These are phyloP conservation scores for Drosophila incognita DNA, from an alignment of 2,888 invertebrate species.

Conservation along the genomic window DNA sequence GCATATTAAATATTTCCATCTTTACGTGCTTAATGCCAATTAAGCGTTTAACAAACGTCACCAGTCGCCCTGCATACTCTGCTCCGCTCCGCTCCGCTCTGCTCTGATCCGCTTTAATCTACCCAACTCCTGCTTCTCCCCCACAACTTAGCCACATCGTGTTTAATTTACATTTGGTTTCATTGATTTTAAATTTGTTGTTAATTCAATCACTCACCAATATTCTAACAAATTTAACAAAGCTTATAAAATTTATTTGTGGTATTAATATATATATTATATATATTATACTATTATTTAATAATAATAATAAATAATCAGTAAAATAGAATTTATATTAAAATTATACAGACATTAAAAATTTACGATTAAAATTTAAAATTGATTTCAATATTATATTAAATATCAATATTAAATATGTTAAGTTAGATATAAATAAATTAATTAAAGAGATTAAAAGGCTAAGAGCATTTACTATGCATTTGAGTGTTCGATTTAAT, in stretches of 20 bases:
- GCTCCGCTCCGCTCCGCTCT: neutral
- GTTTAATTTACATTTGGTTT: neutral
- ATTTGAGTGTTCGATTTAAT: too few relatives aligned
- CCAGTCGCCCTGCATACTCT: conserved; percentile 14
- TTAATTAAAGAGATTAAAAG: neutral
- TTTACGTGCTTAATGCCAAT: conserved; percentile 76
- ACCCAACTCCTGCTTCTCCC: neutral
- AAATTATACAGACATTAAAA: neutral
- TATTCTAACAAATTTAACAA: neutral
- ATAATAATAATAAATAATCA: neutral
- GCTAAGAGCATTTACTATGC: neutral
- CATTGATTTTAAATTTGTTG: neutral
- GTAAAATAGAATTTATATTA: neutral
- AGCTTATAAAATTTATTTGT: neutral
- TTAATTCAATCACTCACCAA: neutral
- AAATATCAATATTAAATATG: neutral
- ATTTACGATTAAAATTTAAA: neutral
- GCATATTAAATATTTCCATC: conserved; percentile 23
- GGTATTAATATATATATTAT: neutral
- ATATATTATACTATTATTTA: neutral
- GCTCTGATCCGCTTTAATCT: conserved; percentile 26
- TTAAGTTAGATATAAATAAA: neutral
- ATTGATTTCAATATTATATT: neutral
- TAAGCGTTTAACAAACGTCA: conserved; percentile 65
- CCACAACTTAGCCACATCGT: neutral